Conservation (phyloP, 2,888 invertebrate species). For the Noctua fimbriata region DNA sequence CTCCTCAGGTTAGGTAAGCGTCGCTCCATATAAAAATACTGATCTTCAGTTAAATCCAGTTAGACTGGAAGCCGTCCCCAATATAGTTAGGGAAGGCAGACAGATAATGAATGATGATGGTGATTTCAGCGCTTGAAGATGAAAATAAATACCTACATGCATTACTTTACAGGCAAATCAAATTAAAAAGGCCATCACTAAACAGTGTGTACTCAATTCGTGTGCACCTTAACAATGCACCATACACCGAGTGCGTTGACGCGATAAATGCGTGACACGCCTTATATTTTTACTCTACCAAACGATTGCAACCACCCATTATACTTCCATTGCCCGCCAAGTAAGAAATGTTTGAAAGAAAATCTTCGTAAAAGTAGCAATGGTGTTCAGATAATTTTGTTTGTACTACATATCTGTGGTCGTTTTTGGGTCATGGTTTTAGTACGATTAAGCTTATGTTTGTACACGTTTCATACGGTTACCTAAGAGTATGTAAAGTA, state of each 20-base stretch:
- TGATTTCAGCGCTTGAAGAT: background rate
- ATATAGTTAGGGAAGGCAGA: background rate
- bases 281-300: slow-evolving; percentile 56
- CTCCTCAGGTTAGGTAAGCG: background rate
- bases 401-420: background rate
- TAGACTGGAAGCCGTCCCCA: background rate
- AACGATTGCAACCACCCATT: slow-evolving; percentile 20
- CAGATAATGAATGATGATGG: background rate
- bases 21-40: background rate
- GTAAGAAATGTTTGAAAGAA: background rate
- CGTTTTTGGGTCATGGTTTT: slow-evolving; percentile 52
- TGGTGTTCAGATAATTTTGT: slow-evolving; percentile 19
- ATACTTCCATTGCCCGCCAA: slow-evolving; percentile 26
- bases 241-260: slow-evolving; percentile 71
- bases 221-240: slow-evolving; percentile 70
- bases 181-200: slow-evolving; percentile 44
- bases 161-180: slow-evolving; percentile 16
- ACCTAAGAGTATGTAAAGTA: slow-evolving; percentile 12
- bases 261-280: slow-evolving; percentile 74
- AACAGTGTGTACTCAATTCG: slow-evolving; percentile 45
- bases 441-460: slow-evolving; percentile 46
- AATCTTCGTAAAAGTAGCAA: slow-evolving; percentile 3
- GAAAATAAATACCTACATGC: background rate
- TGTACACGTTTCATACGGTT: slow-evolving; percentile 48
- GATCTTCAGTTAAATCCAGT: background rate